Base-by-base conservation (phyloP, 2,113 vertebrate species). In the Odocoileus virginianus region DNA sequence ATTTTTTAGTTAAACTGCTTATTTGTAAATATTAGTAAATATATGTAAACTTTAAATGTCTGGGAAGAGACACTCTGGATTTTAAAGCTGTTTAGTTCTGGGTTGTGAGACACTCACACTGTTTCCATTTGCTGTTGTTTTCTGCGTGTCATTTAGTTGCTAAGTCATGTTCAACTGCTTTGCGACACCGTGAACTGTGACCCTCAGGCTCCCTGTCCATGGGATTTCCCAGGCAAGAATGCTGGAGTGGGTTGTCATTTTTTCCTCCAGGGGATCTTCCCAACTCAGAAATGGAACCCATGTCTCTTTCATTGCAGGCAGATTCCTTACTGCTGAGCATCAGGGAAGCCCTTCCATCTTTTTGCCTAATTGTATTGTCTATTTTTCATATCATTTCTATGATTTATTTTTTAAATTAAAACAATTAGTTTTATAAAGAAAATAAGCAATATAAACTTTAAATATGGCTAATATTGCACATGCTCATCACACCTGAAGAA, bases 151-250 rank as follows among this genome's bases (percentile, higher is more conserved):
- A 5, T 74, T 74, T 43, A 74, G 10, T 25, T 40, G 36, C 11
- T 74, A 74, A 74, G 71, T 74, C 71, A 74, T 7, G 13, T 74
- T 43, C 11, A 2, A 43, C 21, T 74, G 12, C 25, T 74, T 74
- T 43, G 71, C 0, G 1, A 27, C 0, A 2, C 11, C 21, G 43
- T 74, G 71, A 74, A 43, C 36, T 74, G 19, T 71, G 36, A 71
- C n/a, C 19, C 28, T 8, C 67, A 71, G 67, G n/a, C n/a, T 71
- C 19, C n/a, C 19, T 71, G n/a, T 71, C 19, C 9, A 7, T 74
- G 6, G 36, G 21, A 74, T 43, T 74, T 74, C 1, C 17, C 36
- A 74, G 21, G 23, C 36, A 43, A 43, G 71, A 43, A 40, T 40
- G 43, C 71, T 74, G 36, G 21, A 74, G 3, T 74, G 36, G 21